Evolutionary conservation across 1,140 invertebrate genomes (phyloP).

Genomic region (Eumeta japonica): DNA sequence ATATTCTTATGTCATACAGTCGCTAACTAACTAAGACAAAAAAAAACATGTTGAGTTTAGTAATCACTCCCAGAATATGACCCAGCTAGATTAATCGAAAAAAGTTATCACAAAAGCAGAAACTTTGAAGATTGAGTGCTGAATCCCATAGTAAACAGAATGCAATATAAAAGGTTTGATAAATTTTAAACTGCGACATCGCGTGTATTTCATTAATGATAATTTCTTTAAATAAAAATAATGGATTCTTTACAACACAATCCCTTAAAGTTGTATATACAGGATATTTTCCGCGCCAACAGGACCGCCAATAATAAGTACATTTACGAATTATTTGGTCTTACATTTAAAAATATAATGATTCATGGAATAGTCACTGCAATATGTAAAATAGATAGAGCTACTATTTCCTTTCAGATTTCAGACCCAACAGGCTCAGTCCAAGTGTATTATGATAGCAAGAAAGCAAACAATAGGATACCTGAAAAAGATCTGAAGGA

Average conservation of each 20-base stretch:
- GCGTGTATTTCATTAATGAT: not conserved
- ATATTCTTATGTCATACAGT: too few species aligned
- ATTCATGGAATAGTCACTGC: slow-evolving; percentile 40
- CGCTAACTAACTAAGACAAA: too few species aligned
- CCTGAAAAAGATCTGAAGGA: slow-evolving; percentile 18
- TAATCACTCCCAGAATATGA: too few species aligned
- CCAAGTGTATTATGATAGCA: slow-evolving; percentile 32
- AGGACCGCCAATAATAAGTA: slow-evolving; percentile 31
- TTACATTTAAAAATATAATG: slow-evolving; percentile 43
- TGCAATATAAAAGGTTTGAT: too few species aligned
- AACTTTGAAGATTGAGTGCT: too few species aligned
- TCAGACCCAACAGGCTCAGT: slow-evolving; percentile 39
- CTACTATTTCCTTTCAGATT: slow-evolving; percentile 29
- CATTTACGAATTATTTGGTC: slow-evolving; percentile 36
- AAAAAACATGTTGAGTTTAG: too few species aligned
- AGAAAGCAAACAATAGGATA: slow-evolving; percentile 25
- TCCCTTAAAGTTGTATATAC: slow-evolving; percentile 41
- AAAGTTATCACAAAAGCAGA: too few species aligned
- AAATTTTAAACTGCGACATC: too few species aligned
- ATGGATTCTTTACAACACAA: slow-evolving; percentile 13
- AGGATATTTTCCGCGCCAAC: slow-evolving; percentile 44
- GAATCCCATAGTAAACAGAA: too few species aligned
- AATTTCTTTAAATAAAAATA: not conserved
- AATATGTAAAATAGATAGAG: slow-evolving; percentile 18
- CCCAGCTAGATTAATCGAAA: too few species aligned